Conservation (phyloP, 2,888 invertebrate genomes). For the Psylliodes chrysocephalus region DNA sequence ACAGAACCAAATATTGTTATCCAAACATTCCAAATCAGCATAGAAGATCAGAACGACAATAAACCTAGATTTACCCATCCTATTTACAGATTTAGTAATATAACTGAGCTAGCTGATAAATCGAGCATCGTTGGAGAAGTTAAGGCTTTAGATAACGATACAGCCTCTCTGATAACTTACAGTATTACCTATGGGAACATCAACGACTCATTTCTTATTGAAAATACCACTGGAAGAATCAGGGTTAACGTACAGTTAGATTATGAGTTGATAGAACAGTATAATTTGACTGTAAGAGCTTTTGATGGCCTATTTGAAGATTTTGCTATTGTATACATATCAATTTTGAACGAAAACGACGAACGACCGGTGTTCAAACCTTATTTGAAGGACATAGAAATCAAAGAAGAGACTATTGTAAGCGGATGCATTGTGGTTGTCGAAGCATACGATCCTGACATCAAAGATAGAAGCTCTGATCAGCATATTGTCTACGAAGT, state of each 20-base stretch:
- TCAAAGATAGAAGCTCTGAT: slow-evolving; percentile 77
- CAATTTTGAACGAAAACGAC: slow-evolving; percentile 91
- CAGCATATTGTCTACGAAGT: slow-evolving; percentile 84
- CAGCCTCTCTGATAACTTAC: slow-evolving; percentile 87
- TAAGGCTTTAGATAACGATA: slow-evolving; percentile 87
- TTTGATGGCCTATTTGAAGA: slow-evolving; percentile 87
- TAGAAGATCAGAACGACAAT: slow-evolving; percentile 97
- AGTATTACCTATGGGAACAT: slow-evolving; percentile 89
- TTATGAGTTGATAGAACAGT: slow-evolving; percentile 86
- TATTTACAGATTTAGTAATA: slow-evolving; percentile 77
- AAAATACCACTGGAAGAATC: slow-evolving; percentile 86
- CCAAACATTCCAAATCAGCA: slow-evolving; percentile 88
- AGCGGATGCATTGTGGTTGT: slow-evolving; percentile 78
- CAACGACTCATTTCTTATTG: slow-evolving; percentile 87
- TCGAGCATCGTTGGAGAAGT: slow-evolving; percentile 88
- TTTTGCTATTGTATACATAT: slow-evolving; percentile 83
- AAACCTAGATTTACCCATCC: slow-evolving; percentile 86
- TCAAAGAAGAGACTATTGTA: slow-evolving; percentile 82
- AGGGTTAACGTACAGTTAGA: slow-evolving; percentile 81
- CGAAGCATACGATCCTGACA: slow-evolving; percentile 87
- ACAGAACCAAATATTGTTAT: slow-evolving; percentile 79
- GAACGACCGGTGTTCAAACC: slow-evolving; percentile 85
- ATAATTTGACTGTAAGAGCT: slow-evolving; percentile 83
- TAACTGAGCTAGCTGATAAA: slow-evolving; percentile 85
- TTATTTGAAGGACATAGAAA: slow-evolving; percentile 77